phyloP scores from a whole-genome alignment of 2,888 invertebrate species.

The Lasioglossum malachurum region DNA sequence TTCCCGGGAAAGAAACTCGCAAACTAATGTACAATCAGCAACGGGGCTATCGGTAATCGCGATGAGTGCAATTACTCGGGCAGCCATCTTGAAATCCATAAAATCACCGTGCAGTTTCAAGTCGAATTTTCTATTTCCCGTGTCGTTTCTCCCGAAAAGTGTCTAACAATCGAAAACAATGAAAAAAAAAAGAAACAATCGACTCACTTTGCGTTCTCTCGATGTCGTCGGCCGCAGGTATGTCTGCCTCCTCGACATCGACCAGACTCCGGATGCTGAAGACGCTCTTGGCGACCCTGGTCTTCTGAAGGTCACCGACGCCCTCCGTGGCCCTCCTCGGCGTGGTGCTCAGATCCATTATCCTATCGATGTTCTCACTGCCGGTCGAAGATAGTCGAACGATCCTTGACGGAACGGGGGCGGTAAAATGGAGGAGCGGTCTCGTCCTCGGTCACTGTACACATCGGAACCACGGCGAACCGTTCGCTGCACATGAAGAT shows the following conservation, averaged over 20 bases:
- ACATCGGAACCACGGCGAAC: conserved; percentile 22
- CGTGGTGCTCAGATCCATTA: conserved; percentile 86
- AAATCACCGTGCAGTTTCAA: neutral
- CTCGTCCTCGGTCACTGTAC: neutral
- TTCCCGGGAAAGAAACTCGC: neutral
- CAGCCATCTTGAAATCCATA: neutral
- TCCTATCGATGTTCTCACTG: neutral
- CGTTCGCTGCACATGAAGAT: conserved; percentile 18
- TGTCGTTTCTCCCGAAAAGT: neutral
- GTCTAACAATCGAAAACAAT: neutral
- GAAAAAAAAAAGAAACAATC: neutral
- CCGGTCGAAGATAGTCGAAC: neutral
- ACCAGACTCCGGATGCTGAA: conserved; percentile 87
- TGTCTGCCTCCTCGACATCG: conserved; percentile 85
- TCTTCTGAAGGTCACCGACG: conserved; percentile 84
- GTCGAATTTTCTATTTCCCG: too few species aligned
- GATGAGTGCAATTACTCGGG: neutral
- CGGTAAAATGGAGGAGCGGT: neutral
- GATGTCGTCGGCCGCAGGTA: conserved; percentile 68
- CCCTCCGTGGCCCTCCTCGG: conserved; percentile 82
- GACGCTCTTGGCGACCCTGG: conserved; percentile 87
- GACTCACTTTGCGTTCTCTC: conserved; percentile 75
- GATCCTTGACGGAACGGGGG: neutral
- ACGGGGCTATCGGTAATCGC: neutral
- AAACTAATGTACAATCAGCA: neutral